phyloP scores from a whole-genome alignment of 2,797 vertebrate genomes.

The Clangula hyemalis region DNA sequence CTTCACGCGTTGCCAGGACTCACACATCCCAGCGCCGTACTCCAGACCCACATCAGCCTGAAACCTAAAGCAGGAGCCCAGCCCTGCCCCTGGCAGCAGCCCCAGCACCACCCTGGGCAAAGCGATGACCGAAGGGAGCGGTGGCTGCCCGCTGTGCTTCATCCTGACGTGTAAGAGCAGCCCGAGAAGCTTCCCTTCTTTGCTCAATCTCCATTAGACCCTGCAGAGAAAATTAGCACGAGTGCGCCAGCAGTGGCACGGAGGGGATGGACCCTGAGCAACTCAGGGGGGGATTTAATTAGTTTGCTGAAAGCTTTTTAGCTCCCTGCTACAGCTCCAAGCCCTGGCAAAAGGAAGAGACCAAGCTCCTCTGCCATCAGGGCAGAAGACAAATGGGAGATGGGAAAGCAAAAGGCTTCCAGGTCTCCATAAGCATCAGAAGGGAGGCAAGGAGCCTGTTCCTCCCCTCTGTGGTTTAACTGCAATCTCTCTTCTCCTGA shows the following conservation, averaged over 20 bases:
- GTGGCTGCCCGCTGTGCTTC: background rate
- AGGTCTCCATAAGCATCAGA: background rate
- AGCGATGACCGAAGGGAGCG: background rate
- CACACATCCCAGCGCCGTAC: rapidly evolving
- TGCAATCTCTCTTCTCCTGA: background rate
- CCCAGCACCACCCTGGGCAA: background rate
- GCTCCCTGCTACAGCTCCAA: slow-evolving; percentile 1
- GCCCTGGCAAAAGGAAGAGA: background rate
- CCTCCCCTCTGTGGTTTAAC: background rate
- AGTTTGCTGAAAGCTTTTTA: background rate
- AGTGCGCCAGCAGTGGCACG: background rate
- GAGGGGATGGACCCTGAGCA: background rate
- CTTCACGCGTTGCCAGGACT: background rate
- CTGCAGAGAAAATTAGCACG: slow-evolving; percentile 33
- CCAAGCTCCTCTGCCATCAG: background rate
- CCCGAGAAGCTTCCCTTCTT: background rate
- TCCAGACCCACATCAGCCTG: rapidly evolving
- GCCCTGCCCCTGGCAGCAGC: background rate
- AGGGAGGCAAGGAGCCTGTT: background rate
- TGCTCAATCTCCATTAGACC: background rate
- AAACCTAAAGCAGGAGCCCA: background rate
- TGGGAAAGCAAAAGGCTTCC: background rate
- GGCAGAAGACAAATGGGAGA: background rate
- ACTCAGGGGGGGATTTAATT: background rate
- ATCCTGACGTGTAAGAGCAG: background rate